A percentile compares a stretch with the other conserved stretches of the same genome.
Evolutionary conservation across 2,888 invertebrate species (phyloP).

Genomic region (Achlya flavicornis): DNA sequence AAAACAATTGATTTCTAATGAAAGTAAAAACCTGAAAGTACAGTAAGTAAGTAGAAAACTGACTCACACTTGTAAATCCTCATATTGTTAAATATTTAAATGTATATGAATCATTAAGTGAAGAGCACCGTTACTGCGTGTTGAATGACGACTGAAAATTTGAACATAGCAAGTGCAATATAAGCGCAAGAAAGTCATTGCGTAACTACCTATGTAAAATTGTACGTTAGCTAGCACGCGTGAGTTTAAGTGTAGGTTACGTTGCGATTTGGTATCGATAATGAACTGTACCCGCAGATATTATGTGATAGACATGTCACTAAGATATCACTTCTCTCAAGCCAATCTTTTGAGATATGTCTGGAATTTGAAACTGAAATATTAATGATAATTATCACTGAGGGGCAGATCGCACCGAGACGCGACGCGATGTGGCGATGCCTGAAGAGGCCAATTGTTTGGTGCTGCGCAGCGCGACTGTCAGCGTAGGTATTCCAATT

Average conservation of each 20-base stretch:
- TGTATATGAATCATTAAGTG: background rate
- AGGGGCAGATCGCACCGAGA: too few species aligned
- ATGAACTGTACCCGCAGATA: too few species aligned
- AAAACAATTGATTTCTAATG: too few species aligned
- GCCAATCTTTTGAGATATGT: too few species aligned
- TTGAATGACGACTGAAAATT: constrained; percentile 37
- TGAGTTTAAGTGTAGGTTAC: constrained; percentile 34
- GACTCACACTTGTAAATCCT: constrained; percentile 13
- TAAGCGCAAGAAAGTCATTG: constrained; percentile 28
- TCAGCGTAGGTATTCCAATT: too few species aligned
- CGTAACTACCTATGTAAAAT: constrained; percentile 28
- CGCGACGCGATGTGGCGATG: too few species aligned
- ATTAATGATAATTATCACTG: too few species aligned
- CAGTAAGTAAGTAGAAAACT: background rate
- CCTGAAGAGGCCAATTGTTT: too few species aligned
- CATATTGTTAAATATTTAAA: background rate
- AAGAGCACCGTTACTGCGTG: constrained; percentile 25
- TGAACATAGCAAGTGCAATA: constrained; percentile 34
- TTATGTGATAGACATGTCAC: background rate
- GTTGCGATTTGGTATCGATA: background rate
- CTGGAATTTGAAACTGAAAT: too few species aligned
- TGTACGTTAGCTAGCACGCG: constrained; percentile 36
- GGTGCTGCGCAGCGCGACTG: too few species aligned
- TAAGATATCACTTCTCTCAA: background rate
- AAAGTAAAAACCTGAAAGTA: background rate